phyloP scores from a whole-genome alignment of 2,888 invertebrate genomes.

The Agrochola litura region DNA sequence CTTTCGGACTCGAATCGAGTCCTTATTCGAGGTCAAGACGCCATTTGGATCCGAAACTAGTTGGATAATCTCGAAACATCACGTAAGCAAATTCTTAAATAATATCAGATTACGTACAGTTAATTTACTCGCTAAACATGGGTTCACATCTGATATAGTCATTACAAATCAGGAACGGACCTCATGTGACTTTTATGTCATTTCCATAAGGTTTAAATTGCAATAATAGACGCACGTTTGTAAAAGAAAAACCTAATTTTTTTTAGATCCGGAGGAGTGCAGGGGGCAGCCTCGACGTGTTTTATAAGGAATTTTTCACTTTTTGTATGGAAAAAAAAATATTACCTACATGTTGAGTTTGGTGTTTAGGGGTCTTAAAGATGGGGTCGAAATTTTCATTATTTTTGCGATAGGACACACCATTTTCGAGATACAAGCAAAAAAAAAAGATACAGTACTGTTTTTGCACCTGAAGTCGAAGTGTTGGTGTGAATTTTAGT shows the following conservation, averaged over 20 bases:
- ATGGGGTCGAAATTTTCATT: no score
- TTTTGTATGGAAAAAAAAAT: no score
- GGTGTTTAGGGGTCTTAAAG: no score
- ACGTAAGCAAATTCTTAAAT: not conserved
- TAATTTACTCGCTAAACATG: not conserved
- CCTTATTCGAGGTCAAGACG: not conserved
- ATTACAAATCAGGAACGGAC: not conserved
- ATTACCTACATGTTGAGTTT: no score
- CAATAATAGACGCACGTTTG: not conserved
- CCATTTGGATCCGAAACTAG: not conserved
- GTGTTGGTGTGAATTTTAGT: no score
- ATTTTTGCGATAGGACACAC: no score
- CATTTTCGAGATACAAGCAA: no score
- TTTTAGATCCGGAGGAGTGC: no score
- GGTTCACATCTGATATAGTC: not conserved
- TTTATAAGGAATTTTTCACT: no score
- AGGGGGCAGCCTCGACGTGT: no score
- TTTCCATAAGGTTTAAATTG: slow-evolving; percentile 10
- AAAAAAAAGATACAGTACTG: no score
- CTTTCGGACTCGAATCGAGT: not conserved
- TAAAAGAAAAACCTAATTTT: not conserved
- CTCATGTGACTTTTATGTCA: not conserved
- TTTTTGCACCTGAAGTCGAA: no score
- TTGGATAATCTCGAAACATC: not conserved
- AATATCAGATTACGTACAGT: not conserved